A percentile compares a stretch with the other conserved stretches of the same genome.
phyloP scores from a whole-genome alignment of 2,888 invertebrate species.

The Mesorhabditis belari region DNA sequence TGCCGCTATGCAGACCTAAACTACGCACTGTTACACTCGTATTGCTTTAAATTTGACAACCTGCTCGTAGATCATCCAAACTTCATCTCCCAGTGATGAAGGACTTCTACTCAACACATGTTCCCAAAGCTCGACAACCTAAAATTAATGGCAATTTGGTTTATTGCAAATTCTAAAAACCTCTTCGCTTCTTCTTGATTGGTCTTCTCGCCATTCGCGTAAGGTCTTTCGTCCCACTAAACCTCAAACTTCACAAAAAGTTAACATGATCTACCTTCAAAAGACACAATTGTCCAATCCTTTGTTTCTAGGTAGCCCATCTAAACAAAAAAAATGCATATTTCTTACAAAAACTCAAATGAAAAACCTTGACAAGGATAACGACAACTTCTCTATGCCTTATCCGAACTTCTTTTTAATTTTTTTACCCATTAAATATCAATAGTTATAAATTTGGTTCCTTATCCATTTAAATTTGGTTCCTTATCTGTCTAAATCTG shows the following conservation, averaged over 20 bases:
- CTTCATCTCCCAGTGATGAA: conserved; percentile 81
- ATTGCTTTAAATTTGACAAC: conserved; percentile 10
- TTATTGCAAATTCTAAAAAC: conserved; percentile 55
- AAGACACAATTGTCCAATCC: conserved; percentile 41
- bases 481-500: too few relatives aligned
- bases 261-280: conserved; percentile 37
- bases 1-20: conserved; percentile 75
- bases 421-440: too few relatives aligned
- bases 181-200: conserved; percentile 79
- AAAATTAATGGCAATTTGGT: neutral
- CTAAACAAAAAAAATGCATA: too few relatives aligned
- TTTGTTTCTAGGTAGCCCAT: neutral
- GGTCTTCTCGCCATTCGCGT: conserved; percentile 82
- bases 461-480: too few relatives aligned
- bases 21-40: too few relatives aligned
- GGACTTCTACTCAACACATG: conserved; percentile 67
- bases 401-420: too few relatives aligned
- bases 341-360: too few relatives aligned
- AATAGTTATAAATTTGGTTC: too few relatives aligned
- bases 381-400: neutral
- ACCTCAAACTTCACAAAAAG: too few relatives aligned
- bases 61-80: conserved; percentile 85
- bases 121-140: conserved; percentile 72
- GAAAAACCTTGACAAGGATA: neutral
- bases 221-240: conserved; percentile 75